These are phyloP conservation scores for Microtus ochrogaster DNA, from an alignment of 2,113 vertebrate species.

Conservation along the genomic window DNA sequence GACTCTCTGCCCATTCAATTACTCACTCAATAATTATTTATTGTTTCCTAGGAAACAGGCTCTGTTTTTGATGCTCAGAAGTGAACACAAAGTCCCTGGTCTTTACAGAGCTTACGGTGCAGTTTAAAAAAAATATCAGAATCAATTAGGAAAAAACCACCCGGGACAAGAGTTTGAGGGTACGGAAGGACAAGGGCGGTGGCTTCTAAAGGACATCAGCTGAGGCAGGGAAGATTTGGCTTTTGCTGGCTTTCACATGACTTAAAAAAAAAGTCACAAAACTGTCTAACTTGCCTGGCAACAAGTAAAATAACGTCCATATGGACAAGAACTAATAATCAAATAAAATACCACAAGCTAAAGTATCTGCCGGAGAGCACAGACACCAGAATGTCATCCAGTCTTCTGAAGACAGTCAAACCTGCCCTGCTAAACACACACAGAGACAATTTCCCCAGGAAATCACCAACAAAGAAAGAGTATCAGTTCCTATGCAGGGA, in stretches of 20 bases:
- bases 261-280: slow-evolving; percentile 31
- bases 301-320: slow-evolving; percentile 30
- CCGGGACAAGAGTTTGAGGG: background rate
- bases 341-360: background rate
- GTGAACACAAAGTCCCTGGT: slow-evolving; percentile 8
- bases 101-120: background rate
- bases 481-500: background rate
- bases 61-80: slow-evolving; percentile 19
- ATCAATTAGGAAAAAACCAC: background rate
- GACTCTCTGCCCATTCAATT: slow-evolving; percentile 41
- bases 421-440: background rate
- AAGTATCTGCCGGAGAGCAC: background rate
- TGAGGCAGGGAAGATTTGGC: background rate
- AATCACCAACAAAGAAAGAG: background rate
- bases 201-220: background rate
- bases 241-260: background rate
- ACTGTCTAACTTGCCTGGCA: background rate
- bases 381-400: background rate
- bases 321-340: background rate
- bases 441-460: background rate
- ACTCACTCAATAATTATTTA: slow-evolving; percentile 17
- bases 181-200: background rate
- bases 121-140: background rate
- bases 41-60: slow-evolving; percentile 59
- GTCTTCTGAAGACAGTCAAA: background rate